Percentiles rank a stretch among this genome's conserved stretches.
These are phyloP conservation scores for Cephalopachus bancanus DNA, from an alignment of 2,797 vertebrate species.

Conservation along the genomic window DNA sequence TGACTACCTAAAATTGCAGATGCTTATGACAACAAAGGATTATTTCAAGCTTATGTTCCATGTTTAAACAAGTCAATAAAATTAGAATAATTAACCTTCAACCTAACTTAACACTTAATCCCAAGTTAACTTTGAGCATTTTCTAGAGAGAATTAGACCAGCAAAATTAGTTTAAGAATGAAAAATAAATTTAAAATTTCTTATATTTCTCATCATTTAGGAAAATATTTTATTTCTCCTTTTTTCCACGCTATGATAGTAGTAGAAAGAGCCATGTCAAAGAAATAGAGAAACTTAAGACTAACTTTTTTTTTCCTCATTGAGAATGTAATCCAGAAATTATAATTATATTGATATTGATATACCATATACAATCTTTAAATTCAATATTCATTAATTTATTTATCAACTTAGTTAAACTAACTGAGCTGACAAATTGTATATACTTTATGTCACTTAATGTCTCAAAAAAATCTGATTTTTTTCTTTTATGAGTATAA, in stretches of 20 bases:
- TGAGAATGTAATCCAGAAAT: not conserved
- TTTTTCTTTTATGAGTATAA: not conserved
- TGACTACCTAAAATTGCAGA: not conserved
- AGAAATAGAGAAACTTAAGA: not conserved
- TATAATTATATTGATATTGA: not conserved
- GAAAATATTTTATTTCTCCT: not conserved
- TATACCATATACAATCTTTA: not conserved
- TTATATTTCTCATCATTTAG: not conserved
- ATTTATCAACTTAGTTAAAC: not conserved
- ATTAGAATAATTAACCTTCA: not conserved
- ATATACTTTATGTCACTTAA: not conserved
- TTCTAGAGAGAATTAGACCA: not conserved
- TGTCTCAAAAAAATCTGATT: not conserved
- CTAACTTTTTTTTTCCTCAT: not conserved
- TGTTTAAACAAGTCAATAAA: slow-evolving; percentile 15
- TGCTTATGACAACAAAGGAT: not conserved
- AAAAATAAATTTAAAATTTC: not conserved
- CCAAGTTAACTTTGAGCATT: not conserved
- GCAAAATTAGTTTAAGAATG: not conserved
- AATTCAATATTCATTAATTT: not conserved
- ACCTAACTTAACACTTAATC: not conserved
- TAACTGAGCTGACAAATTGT: not conserved
- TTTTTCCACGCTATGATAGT: not conserved
- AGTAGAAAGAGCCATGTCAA: not conserved
- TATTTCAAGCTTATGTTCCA: not conserved